Base-by-base conservation (phyloP, 2,888 invertebrate genomes). In the Lysandra bellargus region DNA sequence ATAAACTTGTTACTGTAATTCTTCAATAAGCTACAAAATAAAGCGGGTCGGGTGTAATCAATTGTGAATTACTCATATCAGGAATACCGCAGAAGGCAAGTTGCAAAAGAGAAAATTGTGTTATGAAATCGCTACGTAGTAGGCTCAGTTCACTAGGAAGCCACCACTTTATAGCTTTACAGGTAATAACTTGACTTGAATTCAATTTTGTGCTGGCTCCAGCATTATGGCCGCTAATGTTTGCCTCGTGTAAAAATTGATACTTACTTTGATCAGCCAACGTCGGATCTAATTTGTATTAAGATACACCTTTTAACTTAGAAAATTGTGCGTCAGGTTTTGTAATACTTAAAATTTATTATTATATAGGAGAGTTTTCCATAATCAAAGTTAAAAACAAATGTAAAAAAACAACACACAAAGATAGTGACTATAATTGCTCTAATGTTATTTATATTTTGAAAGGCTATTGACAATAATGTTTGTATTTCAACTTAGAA, bases 31-130 rank as follows among this genome's bases (percentile, higher is more conserved):
- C 53, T n/a, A 57, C 57, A 37, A 78, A 75, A 75, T 74, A 74
- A 75, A 40, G 61, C 53, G 53, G 33, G 40, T 60, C 23, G 60
- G 75, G 72, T 78, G 79, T 78, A 82, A 80, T 84, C 83, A 84
- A 85, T 85, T 85, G 83, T 82, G 83, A 85, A 82, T 84, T 84
- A 81, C 82, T 81, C 84, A 83, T 83, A 84, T 83, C 80, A 81
- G 81, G 83, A 83, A 83, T 83, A 85, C 84, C 84, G 83, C 84
- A 83, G 81, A 85, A 76, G 83, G 83, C 81, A 79, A 85, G 86
- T 91, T 90, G 88, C 89, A 90, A 91, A 92, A 91, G 90, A 87
- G 90, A 91, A 90, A 91, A 92, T 89, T 87, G 87, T 89, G 89
- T 92, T 92, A 92, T 91, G 92, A 93, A 92, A 92, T 90, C 87